Evolutionary conservation across 2,113 vertebrate species (phyloP).

Genomic region (Phoenicopterus ruber): DNA sequence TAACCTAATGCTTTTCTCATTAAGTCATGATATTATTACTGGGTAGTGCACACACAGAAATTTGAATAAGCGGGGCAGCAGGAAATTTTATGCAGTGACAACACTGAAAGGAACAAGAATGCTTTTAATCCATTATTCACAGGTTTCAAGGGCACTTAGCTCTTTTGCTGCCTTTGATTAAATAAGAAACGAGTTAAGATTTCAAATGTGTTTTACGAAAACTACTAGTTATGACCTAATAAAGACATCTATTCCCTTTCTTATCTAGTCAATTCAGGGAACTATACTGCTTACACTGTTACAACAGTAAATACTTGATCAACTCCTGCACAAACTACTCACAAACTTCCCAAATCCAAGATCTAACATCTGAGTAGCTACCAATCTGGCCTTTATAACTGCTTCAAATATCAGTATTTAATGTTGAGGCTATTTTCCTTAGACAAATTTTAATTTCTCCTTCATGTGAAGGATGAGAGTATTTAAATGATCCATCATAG

Average conservation of each 20-base stretch:
- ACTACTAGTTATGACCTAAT: not conserved
- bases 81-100: not conserved
- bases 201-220: not conserved
- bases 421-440: not conserved
- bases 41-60: not conserved
- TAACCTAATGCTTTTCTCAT: not conserved
- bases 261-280: not conserved
- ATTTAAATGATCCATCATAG: not conserved
- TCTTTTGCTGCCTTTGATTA: not conserved
- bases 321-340: not conserved
- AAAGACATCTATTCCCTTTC: not conserved
- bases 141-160: not conserved
- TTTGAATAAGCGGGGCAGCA: not conserved
- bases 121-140: conserved; percentile 18
- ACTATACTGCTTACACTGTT: not conserved
- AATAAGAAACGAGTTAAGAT: not conserved
- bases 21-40: not conserved
- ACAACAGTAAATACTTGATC: not conserved
- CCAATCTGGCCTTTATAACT: not conserved
- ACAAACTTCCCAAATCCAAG: not conserved
- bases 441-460: not conserved
- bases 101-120: not conserved
- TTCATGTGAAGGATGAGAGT: not conserved
- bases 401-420: not conserved
- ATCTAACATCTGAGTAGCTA: not conserved